These are phyloP conservation scores for Macrotrachela quadricornifera DNA, from an alignment of 1,140 invertebrate genomes.

Conservation along the genomic window DNA sequence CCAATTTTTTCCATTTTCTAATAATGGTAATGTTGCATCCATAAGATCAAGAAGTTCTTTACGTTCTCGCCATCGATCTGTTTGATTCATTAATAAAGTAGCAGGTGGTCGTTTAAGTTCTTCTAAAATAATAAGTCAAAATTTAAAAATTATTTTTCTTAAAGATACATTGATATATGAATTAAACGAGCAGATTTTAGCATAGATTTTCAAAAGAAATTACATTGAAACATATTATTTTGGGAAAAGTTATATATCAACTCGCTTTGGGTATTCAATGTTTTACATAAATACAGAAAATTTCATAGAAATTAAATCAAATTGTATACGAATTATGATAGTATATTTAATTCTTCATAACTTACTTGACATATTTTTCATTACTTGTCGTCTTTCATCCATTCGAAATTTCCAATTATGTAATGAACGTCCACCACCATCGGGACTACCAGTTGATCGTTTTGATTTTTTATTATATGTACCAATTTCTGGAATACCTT, in stretches of 20 bases:
- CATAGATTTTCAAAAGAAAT: neutral
- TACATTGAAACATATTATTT: too few species aligned
- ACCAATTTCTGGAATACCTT: neutral
- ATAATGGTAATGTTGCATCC: slow-evolving; percentile 21
- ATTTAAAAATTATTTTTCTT: too few species aligned
- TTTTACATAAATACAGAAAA: too few species aligned
- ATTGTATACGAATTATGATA: too few species aligned
- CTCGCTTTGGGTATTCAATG: neutral
- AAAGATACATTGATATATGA: too few species aligned
- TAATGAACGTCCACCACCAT: slow-evolving; percentile 12
- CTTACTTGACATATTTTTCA: slow-evolving; percentile 27
- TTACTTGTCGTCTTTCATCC: slow-evolving; percentile 23
- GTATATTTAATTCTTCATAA: neutral
- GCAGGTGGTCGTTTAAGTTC: slow-evolving; percentile 22
- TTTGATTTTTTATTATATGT: neutral
- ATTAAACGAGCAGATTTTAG: too few species aligned
- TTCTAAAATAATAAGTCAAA: too few species aligned
- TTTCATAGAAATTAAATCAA: too few species aligned
- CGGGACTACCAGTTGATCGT: neutral
- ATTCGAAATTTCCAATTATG: slow-evolving; percentile 26
- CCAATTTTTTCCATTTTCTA: slow-evolving; percentile 30
- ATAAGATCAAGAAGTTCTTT: slow-evolving; percentile 25
- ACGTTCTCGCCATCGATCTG: slow-evolving; percentile 18
- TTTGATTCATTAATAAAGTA: slow-evolving; percentile 25
- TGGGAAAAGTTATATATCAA: neutral